Percentiles rank a stretch among this genome's conserved stretches.
phyloP scores from a whole-genome alignment of 2,797 vertebrate species.

The Liasis olivaceus region DNA sequence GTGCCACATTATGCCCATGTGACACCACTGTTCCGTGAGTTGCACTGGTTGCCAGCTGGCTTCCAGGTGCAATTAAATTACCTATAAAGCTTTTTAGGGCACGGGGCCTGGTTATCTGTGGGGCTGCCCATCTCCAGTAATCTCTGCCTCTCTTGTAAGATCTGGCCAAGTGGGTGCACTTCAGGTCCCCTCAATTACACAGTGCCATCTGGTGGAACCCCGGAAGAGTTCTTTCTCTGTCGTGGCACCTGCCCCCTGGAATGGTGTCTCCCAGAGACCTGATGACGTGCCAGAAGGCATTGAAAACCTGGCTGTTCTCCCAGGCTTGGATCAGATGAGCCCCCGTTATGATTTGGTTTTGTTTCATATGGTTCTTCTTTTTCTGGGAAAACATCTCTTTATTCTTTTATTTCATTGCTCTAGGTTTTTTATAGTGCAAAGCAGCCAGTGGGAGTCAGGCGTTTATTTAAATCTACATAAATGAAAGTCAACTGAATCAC shows the following conservation, averaged over 20 bases:
- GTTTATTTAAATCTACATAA: neutral
- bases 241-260: neutral
- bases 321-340: neutral
- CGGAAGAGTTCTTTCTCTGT: neutral
- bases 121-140: neutral
- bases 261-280: neutral
- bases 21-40: neutral
- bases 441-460: neutral
- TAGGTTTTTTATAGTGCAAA: neutral
- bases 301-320: neutral
- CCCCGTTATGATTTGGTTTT: neutral
- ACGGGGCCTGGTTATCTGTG: neutral
- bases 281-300: neutral
- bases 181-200: neutral
- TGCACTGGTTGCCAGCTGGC: neutral
- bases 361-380: neutral
- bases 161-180: neutral
- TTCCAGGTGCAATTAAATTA: neutral
- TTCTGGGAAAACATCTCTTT: neutral
- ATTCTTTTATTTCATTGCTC: neutral
- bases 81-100: neutral
- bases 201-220: neutral
- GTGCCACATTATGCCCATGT: neutral
- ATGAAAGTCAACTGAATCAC: rapidly evolving
- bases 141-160: neutral